Percentiles rank a stretch among this genome's conserved stretches.
phyloP scores from a whole-genome alignment of 1,140 invertebrate species.

The Drosophila nikananu region DNA sequence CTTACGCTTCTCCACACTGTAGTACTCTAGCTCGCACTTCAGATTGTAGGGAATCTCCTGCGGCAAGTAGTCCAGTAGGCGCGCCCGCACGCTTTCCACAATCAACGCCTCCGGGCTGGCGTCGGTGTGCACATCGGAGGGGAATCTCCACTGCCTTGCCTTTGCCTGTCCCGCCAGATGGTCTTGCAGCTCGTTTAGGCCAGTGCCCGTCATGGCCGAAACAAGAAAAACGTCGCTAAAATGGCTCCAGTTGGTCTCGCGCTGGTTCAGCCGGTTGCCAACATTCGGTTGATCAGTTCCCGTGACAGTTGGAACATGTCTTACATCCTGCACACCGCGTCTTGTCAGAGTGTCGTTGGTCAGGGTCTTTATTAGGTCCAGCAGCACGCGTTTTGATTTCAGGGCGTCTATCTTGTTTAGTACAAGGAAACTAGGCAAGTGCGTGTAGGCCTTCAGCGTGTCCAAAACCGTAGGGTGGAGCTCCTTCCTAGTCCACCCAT shows the following conservation, averaged over 20 bases:
- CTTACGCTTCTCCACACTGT: conserved; percentile 87
- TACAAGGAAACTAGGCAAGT: conserved; percentile 91
- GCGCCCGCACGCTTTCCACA: conserved; percentile 90
- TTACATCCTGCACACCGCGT: conserved; percentile 27
- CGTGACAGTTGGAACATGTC: background rate
- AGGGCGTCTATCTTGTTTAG: conserved; percentile 96
- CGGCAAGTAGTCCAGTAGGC: conserved; percentile 91
- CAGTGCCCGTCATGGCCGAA: conserved; percentile 92
- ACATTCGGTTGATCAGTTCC: background rate
- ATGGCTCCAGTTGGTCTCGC: conserved; percentile 88
- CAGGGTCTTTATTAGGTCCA: conserved; percentile 89
- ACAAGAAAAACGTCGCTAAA: conserved; percentile 96
- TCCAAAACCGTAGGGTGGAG: conserved; percentile 90
- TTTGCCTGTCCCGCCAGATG: conserved; percentile 90
- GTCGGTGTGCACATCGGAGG: conserved; percentile 89
- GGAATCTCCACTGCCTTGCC: conserved; percentile 89
- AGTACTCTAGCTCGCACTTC: conserved; percentile 89
- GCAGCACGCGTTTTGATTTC: conserved; percentile 90
- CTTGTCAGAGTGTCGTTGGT: conserved; percentile 88
- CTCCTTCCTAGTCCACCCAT: conserved; percentile 88
- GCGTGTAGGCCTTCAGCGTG: conserved; percentile 88
- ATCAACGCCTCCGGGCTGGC: conserved; percentile 89
- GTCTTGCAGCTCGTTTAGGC: conserved; percentile 91
- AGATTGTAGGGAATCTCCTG: conserved; percentile 94
- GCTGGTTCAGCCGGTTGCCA: conserved; percentile 44